Base-by-base conservation (phyloP, 2,113 vertebrate genomes). In the Neolamprologus kungweensis region DNA sequence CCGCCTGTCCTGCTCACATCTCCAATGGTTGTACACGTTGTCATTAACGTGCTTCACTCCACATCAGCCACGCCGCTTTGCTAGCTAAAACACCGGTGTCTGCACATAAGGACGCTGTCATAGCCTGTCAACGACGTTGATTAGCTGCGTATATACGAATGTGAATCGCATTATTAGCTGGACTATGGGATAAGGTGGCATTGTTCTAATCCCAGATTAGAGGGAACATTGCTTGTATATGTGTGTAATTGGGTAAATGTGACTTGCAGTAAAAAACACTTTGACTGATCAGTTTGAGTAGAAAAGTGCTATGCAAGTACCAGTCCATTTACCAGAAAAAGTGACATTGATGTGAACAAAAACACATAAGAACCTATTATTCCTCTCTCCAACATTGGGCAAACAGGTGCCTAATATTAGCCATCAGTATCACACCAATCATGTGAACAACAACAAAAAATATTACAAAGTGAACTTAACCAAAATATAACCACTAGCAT, bases 251-350 rank as follows among this genome's bases (percentile, higher is more conserved):
- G 60, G 19, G 33, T 37, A 21, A 65, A 65, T 37, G 33, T 37
- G 7, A 21, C 60, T 21, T 21, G 7, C 5, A 13, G 33, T 68
- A 37, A 68, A 21, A 37, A 68, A n/a, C 7, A 13, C 63, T 37
- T n/a, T n/a, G 31, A 37, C 60, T 37, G 60, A 65, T 65, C 63
- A 40, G 63, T 40, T 40, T 13, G 33, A 40, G 63, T 68, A 68
- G 63, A 65, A 7, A 37, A 21, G 4, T 5, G 63, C 33, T 68
- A 40, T 21, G 19, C 19, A 68, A 68, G 11, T n/a, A 40, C 63
- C 63, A 40, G 33, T 68, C 63, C 63, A 68, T 40, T 68, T 68
- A 68, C 33, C 63, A 37, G 33, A 68, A 68, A 68, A 37, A 21
- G 19, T 7, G 63, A 68, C 19, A 37, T 1, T 37, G 33, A 68